Base-by-base conservation (phyloP, 2,797 vertebrate species). In the Nasua narica region DNA sequence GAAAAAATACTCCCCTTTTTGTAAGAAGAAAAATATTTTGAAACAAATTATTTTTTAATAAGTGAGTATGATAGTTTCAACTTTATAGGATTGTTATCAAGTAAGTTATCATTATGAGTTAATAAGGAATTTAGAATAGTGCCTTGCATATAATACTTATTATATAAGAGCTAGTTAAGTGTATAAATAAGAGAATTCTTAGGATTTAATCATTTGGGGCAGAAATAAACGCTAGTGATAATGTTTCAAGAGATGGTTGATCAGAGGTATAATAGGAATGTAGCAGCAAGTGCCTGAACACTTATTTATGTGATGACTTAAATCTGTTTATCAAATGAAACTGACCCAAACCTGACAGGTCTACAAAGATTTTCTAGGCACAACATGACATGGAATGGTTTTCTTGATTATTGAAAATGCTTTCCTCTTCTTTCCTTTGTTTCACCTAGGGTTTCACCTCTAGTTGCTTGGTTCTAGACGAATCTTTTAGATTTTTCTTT, bases 31-130 rank as follows among this genome's bases (percentile, higher is more conserved):
- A 94, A 94, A 13, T 0, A 23, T 84, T 94, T 87, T 85, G 70
- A 90, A 90, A 84, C 13, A 81, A 94, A 84, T 93, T 58, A 58
- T 58, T 58, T 58, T 58, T 58, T 27, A 58, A 12, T 58, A 25
- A 58, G 56, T 87, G 89, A 35, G 40, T 5, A 35, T 72, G 94
- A 86, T 81, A 62, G 29, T 58, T 94, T 87, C 23, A 84, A n/a
- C 40, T 84, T 95, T 79, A 70, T 78, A 93, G 21, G 8, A 2
- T n/a, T 72, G 43, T 69, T 93, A 82, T 90, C 65, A 96, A 93
- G 58, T 96, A 60, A 95, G n/a, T 96, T 89, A 91, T 89, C 37
- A 89, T 69, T 95, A 69, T 87, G 72, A 91, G 40, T 91, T 85
- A 93, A 91, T 62, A 87, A 92, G 54, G 23, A 86, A 83, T 86